These are phyloP conservation scores for Troglohyphantes excavatus DNA, from an alignment of 2,888 invertebrate species.

Conservation along the genomic window DNA sequence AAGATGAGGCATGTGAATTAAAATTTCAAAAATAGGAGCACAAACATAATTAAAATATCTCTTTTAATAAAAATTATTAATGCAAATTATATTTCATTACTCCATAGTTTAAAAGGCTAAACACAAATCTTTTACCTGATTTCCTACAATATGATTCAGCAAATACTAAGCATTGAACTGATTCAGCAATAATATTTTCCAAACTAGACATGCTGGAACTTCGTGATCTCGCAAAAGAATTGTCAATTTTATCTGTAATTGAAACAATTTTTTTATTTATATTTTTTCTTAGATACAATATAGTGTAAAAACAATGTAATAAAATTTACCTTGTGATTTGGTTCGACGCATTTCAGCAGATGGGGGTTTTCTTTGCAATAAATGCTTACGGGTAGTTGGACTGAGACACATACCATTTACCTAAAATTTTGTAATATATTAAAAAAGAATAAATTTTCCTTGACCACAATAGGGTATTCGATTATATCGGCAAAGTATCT, in stretches of 20 bases:
- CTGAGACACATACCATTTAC: constrained; percentile 90
- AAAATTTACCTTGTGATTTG: constrained; percentile 92
- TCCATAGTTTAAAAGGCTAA: too few species aligned
- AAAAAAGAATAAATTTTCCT: too few species aligned
- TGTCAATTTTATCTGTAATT: constrained; percentile 87
- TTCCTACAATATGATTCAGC: constrained; percentile 97
- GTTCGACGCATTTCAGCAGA: constrained; percentile 89
- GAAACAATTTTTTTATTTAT: background rate
- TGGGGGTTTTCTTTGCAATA: constrained; percentile 82
- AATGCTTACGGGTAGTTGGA: constrained; percentile 84
- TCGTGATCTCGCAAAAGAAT: constrained; percentile 96
- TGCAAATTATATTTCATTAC: too few species aligned
- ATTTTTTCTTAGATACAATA: background rate
- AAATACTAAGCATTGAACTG: constrained; percentile 97
- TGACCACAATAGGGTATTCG: too few species aligned
- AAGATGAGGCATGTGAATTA: too few species aligned
- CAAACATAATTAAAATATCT: too few species aligned
- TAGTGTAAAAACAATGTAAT: too few species aligned
- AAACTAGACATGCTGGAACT: constrained; percentile 99
- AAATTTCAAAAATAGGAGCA: too few species aligned
- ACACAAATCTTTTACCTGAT: constrained; percentile 88
- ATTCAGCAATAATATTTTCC: constrained; percentile 97
- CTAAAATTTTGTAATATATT: constrained; percentile 83
- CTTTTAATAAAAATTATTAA: too few species aligned
- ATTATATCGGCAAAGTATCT: too few species aligned